These are phyloP conservation scores for Autographa pulchrina DNA, from an alignment of 2,888 invertebrate species.

Conservation along the genomic window DNA sequence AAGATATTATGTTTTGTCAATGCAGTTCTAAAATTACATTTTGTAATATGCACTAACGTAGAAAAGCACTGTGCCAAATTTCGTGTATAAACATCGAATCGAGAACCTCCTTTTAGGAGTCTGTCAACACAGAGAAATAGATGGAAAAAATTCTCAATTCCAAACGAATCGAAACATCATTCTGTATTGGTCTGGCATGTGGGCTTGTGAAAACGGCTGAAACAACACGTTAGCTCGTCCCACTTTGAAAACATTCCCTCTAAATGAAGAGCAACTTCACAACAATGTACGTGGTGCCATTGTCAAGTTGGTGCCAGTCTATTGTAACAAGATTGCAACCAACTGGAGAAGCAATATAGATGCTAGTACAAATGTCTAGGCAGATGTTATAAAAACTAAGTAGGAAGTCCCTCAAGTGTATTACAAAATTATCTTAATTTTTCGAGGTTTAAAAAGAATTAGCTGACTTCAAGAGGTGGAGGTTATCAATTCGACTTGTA, in stretches of 20 bases:
- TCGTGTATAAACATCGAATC: too few relatives aligned
- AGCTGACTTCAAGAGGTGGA: too few relatives aligned
- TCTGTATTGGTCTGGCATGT: background rate
- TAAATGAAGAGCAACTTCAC: constrained; percentile 1
- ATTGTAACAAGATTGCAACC: background rate
- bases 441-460: too few relatives aligned
- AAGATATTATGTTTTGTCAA: too few relatives aligned
- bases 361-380: background rate
- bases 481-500: too few relatives aligned
- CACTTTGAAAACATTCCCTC: constrained; percentile 1
- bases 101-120: background rate
- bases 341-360: background rate
- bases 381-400: background rate
- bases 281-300: background rate
- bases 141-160: background rate
- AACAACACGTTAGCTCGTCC: background rate
- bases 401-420: background rate
- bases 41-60: too few relatives aligned
- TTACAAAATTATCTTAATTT: background rate
- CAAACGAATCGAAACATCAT: background rate
- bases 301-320: background rate
- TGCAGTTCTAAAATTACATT: too few relatives aligned
- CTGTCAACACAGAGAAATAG: background rate
- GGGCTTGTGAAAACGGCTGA: background rate
- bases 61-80: too few relatives aligned